Percentiles rank a stretch among this genome's conserved stretches.
Evolutionary conservation across 2,888 invertebrate species (phyloP).

Genomic region (Sycophila texana): DNA sequence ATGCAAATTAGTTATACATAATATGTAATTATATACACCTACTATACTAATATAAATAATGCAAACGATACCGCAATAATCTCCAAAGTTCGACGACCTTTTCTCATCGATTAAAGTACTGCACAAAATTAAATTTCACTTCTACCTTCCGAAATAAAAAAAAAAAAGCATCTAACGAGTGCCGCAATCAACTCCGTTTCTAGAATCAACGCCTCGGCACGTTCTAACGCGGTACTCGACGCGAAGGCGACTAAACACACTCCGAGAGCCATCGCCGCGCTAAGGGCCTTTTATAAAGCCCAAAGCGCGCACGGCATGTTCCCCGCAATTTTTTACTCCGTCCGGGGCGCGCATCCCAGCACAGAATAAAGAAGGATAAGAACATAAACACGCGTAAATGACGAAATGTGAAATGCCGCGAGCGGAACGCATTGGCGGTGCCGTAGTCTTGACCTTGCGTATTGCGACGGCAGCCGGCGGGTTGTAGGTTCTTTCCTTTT

Average conservation of each 20-base stretch:
- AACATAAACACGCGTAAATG: slow-evolving; percentile 15
- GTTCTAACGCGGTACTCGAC: too few relatives aligned
- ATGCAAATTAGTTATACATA: too few relatives aligned
- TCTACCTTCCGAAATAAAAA: too few relatives aligned
- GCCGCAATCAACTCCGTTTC: too few relatives aligned
- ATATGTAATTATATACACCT: too few relatives aligned
- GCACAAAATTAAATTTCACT: too few relatives aligned
- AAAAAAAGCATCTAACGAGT: too few relatives aligned
- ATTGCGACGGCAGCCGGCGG: slow-evolving; percentile 7
- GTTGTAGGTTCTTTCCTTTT: not conserved
- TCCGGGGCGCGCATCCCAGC: not conserved
- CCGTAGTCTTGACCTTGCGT: slow-evolving; percentile 40
- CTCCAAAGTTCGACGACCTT: too few relatives aligned
- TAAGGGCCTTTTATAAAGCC: slow-evolving; percentile 4
- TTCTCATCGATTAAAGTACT: too few relatives aligned
- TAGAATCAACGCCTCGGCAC: too few relatives aligned
- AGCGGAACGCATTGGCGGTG: not conserved
- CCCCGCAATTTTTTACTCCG: not conserved
- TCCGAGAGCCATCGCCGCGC: not conserved
- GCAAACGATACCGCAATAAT: too few relatives aligned
- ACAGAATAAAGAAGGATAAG: not conserved
- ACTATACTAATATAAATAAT: too few relatives aligned
- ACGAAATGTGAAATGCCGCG: slow-evolving; percentile 24
- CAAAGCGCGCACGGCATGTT: not conserved
- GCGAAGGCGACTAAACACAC: not conserved